These are phyloP conservation scores for Cynopterus sphinx DNA, from an alignment of 2,797 vertebrate genomes.

Conservation along the genomic window DNA sequence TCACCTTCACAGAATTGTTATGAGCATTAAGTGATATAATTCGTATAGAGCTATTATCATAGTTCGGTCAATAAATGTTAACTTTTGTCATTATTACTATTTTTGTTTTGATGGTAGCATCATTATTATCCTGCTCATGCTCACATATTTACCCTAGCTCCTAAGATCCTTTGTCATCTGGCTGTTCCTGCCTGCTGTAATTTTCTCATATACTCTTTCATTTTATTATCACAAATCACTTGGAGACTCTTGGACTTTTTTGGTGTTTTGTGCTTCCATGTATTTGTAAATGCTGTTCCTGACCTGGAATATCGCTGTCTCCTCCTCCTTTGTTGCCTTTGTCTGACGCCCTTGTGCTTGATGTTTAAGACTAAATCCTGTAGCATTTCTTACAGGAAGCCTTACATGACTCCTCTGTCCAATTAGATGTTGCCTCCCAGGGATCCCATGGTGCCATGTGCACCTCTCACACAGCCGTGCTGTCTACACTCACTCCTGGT, in stretches of 20 bases:
- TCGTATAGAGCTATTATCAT: background rate
- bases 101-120: constrained; percentile 14
- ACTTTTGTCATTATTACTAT: constrained; percentile 37
- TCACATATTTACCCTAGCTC: background rate
- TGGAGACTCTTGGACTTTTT: background rate
- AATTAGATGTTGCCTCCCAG: background rate
- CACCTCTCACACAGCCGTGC: background rate
- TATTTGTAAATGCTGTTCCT: background rate
- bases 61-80: constrained; percentile 17
- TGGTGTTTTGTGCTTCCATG: background rate
- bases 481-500: background rate
- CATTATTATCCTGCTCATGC: background rate
- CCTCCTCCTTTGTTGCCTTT: background rate
- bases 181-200: background rate
- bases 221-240: background rate
- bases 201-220: background rate
- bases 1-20: background rate
- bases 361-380: constrained; percentile 24
- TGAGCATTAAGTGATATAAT: constrained; percentile 37
- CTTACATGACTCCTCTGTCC: background rate
- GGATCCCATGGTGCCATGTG: background rate
- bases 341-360: background rate
- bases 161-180: background rate
- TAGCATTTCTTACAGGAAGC: constrained; percentile 22
- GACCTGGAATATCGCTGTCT: background rate